Conservation (phyloP, 2,113 vertebrate genomes). For the Riparia riparia region DNA sequence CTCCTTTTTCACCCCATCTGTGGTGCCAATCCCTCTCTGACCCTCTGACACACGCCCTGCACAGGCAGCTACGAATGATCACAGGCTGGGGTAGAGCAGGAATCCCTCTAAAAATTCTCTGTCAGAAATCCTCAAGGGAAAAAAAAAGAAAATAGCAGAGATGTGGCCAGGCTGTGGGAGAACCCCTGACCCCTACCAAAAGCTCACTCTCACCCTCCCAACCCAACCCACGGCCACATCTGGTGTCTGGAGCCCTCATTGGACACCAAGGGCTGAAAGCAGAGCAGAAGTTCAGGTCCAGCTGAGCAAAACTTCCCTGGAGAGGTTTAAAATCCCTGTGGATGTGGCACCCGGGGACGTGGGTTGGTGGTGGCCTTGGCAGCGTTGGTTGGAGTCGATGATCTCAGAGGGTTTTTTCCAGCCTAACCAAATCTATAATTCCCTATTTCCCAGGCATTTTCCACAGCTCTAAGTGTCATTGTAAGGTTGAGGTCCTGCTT, state of each 20-base stretch:
- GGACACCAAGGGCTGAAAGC: neutral
- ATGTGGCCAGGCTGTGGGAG: neutral
- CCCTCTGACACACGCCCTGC: neutral
- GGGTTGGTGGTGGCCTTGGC: neutral
- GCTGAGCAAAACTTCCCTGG: neutral
- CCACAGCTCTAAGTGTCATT: neutral
- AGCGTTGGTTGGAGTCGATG: neutral
- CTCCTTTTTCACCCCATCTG: neutral
- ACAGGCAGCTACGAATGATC: neutral
- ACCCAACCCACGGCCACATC: accelerated
- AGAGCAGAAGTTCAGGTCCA: neutral
- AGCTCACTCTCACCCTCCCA: neutral
- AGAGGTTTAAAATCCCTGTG: neutral
- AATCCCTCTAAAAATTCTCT: neutral
- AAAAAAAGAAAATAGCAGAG: neutral
- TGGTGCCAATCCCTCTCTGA: neutral
- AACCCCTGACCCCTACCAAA: accelerated
- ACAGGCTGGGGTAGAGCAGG: neutral
- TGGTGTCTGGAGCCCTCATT: neutral
- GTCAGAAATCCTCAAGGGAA: neutral
- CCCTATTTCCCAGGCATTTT: neutral
- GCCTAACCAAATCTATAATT: neutral
- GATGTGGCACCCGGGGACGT: neutral
- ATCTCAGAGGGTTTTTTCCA: neutral
- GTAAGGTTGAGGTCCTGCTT: neutral